Evolutionary conservation across 2,113 vertebrate genomes (phyloP).

Genomic region (Zingel zingel): DNA sequence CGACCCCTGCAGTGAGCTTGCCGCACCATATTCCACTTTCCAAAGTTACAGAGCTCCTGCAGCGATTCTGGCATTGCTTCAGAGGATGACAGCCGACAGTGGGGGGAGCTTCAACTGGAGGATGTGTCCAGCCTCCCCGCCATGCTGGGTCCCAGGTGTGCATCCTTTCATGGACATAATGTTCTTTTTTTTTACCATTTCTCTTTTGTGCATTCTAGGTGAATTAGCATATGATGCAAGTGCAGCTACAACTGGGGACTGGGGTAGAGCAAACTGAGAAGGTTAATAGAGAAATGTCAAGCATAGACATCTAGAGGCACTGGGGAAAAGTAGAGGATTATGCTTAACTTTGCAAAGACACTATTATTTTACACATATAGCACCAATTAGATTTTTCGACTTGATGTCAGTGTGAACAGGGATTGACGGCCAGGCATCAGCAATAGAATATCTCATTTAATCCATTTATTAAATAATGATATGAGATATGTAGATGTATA

Average conservation of each 20-base stretch:
- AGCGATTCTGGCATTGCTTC: slow-evolving; percentile 61
- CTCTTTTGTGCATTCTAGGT: slow-evolving; percentile 11
- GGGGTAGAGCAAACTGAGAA: slow-evolving; percentile 22
- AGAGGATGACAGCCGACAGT: slow-evolving; percentile 38
- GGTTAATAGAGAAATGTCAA: slow-evolving; percentile 44
- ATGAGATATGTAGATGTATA: neutral
- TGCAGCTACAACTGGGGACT: slow-evolving; percentile 1
- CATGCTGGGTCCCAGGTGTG: slow-evolving; percentile 68
- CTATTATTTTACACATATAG: neutral
- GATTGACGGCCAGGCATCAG: slow-evolving; percentile 17
- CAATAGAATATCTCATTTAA: slow-evolving; percentile 8
- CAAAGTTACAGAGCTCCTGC: slow-evolving; percentile 56
- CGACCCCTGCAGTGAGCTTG: slow-evolving; percentile 18
- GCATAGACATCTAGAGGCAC: neutral
- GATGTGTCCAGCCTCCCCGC: slow-evolving; percentile 48
- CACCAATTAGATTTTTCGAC: slow-evolving; percentile 2
- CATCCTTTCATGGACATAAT: slow-evolving; percentile 56
- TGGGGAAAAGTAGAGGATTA: neutral
- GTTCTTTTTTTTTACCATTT: neutral
- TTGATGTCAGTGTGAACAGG: neutral
- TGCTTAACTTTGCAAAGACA: neutral
- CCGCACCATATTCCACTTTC: slow-evolving; percentile 33
- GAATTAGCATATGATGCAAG: slow-evolving; percentile 48
- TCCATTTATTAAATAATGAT: slow-evolving; percentile 25
- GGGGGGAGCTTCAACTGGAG: slow-evolving; percentile 32